Base-by-base conservation (phyloP, 2,888 invertebrate species). In the Tanypteryx hageni region DNA sequence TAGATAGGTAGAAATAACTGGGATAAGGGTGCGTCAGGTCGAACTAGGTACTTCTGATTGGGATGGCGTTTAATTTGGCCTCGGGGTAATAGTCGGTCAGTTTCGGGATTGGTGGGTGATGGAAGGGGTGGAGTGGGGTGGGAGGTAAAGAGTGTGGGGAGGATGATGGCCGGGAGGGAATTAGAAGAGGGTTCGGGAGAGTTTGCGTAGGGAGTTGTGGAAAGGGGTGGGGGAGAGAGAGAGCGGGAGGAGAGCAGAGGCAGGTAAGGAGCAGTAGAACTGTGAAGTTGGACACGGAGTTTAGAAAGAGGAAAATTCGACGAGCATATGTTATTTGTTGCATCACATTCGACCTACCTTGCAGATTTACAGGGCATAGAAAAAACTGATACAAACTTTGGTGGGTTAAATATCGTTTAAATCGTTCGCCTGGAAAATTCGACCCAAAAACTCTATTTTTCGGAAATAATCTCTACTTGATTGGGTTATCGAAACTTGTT, bases 291-390 rank as follows among this genome's bases (percentile, higher is more conserved):
- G 89, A 85, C 85, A 86, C 59, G 86, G 86, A 57, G 86, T 61
- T 86, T 89, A 31, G 64, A 64, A 89, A 44, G 89, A 64, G 89
- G 89, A 89, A 89, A 89, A 89, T 89, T 44, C 64, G 89, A 64
- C 89, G 89, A 89, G 89, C 89, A 89, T 68, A 89, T 89, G 89
- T 89, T 89, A 89, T 89, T 89, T 89, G 89, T 64, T 89, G 89
- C 89, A 64, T 64, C 89, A 44, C 89, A 64, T 64, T 89, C 13
- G 64, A 16, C 44, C 44, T 27, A 27, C 27, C 76, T 7, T 76
- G 76, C 76, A 27, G 76, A 76, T 76, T 76, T 76, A 76, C 76
- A 76, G 27, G 76, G 76, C 27, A 27, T 27, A 76, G 27, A 76
- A 76, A 27, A 13, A 76, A 22, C 27, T 76, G 22, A 13, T 22